phyloP scores from a whole-genome alignment of 2,888 invertebrate genomes.

The Limnephilus auricula region DNA sequence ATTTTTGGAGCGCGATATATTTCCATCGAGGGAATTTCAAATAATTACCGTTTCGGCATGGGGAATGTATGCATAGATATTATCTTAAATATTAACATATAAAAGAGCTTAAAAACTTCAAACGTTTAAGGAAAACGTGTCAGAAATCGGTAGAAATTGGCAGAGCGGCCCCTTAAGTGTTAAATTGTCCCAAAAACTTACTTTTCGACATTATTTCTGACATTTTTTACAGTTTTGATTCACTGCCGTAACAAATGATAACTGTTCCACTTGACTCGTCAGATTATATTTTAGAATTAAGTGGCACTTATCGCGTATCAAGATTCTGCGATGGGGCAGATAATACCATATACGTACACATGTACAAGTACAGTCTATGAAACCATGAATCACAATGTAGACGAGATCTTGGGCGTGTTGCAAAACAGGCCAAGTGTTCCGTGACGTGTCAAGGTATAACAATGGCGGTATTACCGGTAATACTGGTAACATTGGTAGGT shows the following conservation, averaged over 20 bases:
- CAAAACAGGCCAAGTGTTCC: background rate
- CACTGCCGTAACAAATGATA: background rate
- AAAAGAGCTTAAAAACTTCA: too few species aligned
- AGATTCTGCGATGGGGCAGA: background rate
- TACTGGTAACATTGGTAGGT: background rate
- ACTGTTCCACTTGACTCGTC: background rate
- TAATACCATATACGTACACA: background rate
- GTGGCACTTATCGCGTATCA: background rate
- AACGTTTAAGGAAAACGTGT: too few species aligned
- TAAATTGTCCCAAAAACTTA: too few species aligned
- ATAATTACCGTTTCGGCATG: too few species aligned
- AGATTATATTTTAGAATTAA: background rate
- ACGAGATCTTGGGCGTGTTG: background rate
- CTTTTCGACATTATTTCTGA: background rate
- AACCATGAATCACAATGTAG: background rate
- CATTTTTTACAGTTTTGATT: background rate
- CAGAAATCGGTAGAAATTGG: too few species aligned
- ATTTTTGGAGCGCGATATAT: too few species aligned
- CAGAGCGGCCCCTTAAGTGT: too few species aligned
- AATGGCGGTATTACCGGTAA: background rate
- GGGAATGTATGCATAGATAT: too few species aligned
- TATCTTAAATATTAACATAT: too few species aligned
- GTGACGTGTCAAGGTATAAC: background rate
- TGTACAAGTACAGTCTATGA: background rate
- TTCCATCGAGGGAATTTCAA: too few species aligned